These are phyloP conservation scores for Sarcophaga variegata DNA, from an alignment of 2,888 invertebrate species.

Conservation along the genomic window DNA sequence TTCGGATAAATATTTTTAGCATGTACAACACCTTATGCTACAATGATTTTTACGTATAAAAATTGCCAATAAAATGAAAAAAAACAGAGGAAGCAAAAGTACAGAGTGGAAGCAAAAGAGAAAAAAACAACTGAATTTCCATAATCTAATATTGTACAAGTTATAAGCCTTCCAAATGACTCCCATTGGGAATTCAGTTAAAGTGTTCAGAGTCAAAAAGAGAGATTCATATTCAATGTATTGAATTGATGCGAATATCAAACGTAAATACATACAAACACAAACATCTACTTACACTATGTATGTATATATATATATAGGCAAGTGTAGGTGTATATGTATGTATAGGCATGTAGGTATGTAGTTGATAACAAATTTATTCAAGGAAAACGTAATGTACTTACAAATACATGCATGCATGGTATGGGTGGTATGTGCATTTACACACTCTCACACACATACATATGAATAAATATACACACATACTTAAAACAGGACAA, in stretches of 20 bases:
- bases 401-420: constrained; percentile 51
- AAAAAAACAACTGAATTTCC: constrained; percentile 66
- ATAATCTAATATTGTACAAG: constrained; percentile 73
- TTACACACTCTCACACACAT: constrained; percentile 9
- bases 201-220: constrained; percentile 65
- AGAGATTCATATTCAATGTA: constrained; percentile 64
- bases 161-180: constrained; percentile 73
- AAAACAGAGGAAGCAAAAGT: too few relatives aligned
- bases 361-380: constrained; percentile 63
- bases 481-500: constrained; percentile 16
- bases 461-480: background rate
- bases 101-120: constrained; percentile 12
- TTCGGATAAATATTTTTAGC: constrained; percentile 18
- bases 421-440: constrained; percentile 5
- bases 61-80: constrained; percentile 70
- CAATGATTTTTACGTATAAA: constrained; percentile 66
- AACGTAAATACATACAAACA: constrained; percentile 18
- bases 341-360: constrained; percentile 4
- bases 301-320: background rate
- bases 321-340: background rate
- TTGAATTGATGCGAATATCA: constrained; percentile 63
- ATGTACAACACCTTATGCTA: constrained; percentile 67
- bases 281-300: background rate
- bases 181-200: constrained; percentile 72
- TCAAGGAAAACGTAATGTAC: constrained; percentile 65